phyloP scores from a whole-genome alignment of 2,888 invertebrate genomes.

The Drosophila suboccidentalis region DNA sequence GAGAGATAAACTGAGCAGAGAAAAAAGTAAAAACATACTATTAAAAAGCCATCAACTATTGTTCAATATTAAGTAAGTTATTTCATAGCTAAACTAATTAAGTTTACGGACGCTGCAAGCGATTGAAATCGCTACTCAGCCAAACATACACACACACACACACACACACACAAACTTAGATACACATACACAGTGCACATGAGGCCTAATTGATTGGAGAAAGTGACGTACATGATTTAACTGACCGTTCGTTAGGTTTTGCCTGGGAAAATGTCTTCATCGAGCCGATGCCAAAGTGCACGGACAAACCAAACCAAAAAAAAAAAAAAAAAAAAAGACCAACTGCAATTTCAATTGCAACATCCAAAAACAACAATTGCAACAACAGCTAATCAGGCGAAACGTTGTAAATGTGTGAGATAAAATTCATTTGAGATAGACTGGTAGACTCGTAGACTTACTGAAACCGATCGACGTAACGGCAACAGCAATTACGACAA shows the following conservation, averaged over 20 bases:
- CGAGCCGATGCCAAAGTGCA: constrained; percentile 58
- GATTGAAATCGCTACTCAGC: constrained; percentile 65
- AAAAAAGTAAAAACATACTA: constrained; percentile 56
- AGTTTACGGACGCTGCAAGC: constrained; percentile 49
- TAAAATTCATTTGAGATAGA: constrained; percentile 44
- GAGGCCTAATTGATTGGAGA: constrained; percentile 77
- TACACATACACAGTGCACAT: constrained; percentile 47
- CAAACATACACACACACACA: constrained; percentile 19
- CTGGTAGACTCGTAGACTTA: constrained; percentile 12
- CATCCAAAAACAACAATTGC: constrained; percentile 30
- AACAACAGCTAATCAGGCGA: constrained; percentile 48
- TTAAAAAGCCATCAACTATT: constrained; percentile 76
- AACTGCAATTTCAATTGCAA: constrained; percentile 55
- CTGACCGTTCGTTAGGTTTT: constrained; percentile 46
- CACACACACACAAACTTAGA: constrained; percentile 12
- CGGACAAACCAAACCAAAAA: constrained; percentile 16
- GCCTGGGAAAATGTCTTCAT: constrained; percentile 75
- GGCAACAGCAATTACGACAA: constrained; percentile 51
- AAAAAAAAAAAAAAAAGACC: constrained; percentile 17
- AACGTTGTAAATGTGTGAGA: constrained; percentile 54
- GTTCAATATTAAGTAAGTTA: constrained; percentile 80
- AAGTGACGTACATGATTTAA: constrained; percentile 68
- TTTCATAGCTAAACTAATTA: constrained; percentile 75
- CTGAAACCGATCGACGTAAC: constrained; percentile 29
- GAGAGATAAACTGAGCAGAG: constrained; percentile 43